Conservation (phyloP, 2,797 vertebrate genomes). For the Coilia nasus region DNA sequence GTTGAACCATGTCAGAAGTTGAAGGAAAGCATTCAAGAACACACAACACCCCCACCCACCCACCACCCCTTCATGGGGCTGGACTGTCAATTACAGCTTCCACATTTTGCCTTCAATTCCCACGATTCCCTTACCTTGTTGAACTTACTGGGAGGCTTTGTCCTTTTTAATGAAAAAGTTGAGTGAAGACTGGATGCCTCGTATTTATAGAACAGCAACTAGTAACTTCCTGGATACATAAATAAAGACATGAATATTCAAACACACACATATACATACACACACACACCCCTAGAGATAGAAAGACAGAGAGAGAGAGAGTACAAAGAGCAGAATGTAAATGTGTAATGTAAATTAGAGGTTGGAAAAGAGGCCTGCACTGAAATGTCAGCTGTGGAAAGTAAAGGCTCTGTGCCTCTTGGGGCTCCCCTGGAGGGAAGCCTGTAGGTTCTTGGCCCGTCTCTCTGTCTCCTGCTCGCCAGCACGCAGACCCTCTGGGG, state of each 20-base stretch:
- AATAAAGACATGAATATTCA: background rate
- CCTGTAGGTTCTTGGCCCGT: background rate
- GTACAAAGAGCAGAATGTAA: background rate
- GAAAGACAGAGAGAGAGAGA: constrained; percentile 1
- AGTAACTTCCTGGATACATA: constrained; percentile 39
- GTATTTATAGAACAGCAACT: constrained; percentile 32
- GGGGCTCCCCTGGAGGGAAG: background rate
- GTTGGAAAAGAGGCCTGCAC: background rate
- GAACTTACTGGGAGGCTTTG: constrained; percentile 43
- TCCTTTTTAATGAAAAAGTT: constrained; percentile 43
- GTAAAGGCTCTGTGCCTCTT: background rate
- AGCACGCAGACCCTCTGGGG: background rate
- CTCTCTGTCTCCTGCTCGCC: background rate
- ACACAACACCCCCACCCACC: background rate
- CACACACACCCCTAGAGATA: background rate
- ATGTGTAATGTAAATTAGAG: constrained; percentile 5
- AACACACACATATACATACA: background rate
- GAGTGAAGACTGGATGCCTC: background rate
- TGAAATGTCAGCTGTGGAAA: background rate
- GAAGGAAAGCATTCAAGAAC: constrained; percentile 1
- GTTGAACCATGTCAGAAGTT: constrained; percentile 12
- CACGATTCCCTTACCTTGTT: constrained; percentile 37
- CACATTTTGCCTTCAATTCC: constrained; percentile 46
- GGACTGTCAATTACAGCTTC: constrained; percentile 53
- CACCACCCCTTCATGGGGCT: constrained; percentile 19